Conservation (phyloP, 2,797 vertebrate genomes). For the Staurois parvus region DNA sequence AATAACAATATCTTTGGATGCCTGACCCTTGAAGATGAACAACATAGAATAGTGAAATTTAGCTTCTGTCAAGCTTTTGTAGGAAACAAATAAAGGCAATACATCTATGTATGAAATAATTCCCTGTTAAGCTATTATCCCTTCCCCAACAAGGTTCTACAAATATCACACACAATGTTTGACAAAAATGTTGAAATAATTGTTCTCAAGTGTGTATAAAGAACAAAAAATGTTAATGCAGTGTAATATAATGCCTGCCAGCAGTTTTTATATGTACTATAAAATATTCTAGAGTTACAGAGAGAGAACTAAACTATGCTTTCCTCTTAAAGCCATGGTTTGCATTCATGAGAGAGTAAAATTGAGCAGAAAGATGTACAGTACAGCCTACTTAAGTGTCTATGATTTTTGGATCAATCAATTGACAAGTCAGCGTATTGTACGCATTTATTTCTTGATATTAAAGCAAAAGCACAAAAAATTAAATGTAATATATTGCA, state of each 20-base stretch:
- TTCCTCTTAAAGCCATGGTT: background rate
- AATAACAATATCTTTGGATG: no score
- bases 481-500: no score
- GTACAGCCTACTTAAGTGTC: background rate
- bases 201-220: background rate
- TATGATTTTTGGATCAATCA: constrained; percentile 41
- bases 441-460: constrained; percentile 12
- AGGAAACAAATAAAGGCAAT: background rate
- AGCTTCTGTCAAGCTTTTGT: background rate
- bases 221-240: background rate
- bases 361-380: no score
- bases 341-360: background rate
- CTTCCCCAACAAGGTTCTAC: background rate
- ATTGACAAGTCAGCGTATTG: constrained; percentile 30
- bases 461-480: no score
- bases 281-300: background rate
- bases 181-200: background rate
- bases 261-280: background rate
- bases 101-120: background rate
- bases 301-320: background rate
- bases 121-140: background rate
- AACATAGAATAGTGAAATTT: background rate
- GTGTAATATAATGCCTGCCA: constrained; percentile 7
- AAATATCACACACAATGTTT: background rate
- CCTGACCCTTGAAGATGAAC: no score